A percentile compares a stretch with the other conserved stretches of the same genome.
phyloP scores from a whole-genome alignment of 2,888 invertebrate genomes.

The Phyllotreta striolata region DNA sequence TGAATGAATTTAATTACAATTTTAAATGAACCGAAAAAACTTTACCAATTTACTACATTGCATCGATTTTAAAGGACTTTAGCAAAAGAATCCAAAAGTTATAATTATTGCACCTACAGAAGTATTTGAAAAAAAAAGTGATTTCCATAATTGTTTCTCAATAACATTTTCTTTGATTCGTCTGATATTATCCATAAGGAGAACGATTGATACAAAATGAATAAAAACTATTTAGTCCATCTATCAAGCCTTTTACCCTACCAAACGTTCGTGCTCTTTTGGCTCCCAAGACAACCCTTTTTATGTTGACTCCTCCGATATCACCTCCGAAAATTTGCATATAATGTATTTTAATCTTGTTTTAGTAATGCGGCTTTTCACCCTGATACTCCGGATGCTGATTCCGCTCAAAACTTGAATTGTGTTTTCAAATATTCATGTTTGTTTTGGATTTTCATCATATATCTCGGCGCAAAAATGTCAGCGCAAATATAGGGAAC shows the following conservation, averaged over 20 bases:
- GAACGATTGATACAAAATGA: too few species aligned
- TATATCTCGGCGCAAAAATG: background rate
- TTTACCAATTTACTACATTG: too few species aligned
- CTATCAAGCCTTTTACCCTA: background rate
- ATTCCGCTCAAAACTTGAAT: conserved; percentile 29
- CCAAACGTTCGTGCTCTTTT: conserved; percentile 8
- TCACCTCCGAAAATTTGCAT: conserved; percentile 35
- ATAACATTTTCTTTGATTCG: too few species aligned
- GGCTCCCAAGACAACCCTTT: conserved; percentile 36
- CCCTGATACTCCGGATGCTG: conserved; percentile 24
- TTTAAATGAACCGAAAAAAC: too few species aligned
- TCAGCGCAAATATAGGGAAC: background rate
- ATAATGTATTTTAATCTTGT: conserved; percentile 32
- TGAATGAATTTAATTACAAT: too few species aligned
- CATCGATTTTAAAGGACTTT: too few species aligned
- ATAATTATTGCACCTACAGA: too few species aligned
- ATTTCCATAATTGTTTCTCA: too few species aligned
- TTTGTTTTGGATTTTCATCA: conserved; percentile 23
- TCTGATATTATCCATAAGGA: too few species aligned
- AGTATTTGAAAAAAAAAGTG: too few species aligned
- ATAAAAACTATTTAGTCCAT: conserved; percentile 1
- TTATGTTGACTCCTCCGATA: conserved; percentile 36
- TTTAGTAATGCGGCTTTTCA: conserved; percentile 31
- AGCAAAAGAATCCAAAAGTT: too few species aligned
- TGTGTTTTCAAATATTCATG: conserved; percentile 29